Conservation (phyloP, 2,888 invertebrate species). For the Cryptops parisi region DNA sequence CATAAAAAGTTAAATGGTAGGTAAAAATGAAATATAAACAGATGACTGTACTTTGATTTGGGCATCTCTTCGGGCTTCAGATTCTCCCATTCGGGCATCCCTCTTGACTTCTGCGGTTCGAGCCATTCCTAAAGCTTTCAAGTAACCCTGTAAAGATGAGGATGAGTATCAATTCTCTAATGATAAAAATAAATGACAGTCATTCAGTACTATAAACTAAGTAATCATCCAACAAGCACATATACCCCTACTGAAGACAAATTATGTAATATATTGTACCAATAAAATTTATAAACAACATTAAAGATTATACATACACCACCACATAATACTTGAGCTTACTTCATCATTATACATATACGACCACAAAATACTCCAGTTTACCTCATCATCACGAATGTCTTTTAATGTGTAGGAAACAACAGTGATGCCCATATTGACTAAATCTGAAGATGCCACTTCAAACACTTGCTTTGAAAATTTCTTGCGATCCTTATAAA, state of each 20-base stretch:
- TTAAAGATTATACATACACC: conserved; percentile 12
- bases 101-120: conserved; percentile 88
- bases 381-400: conserved; percentile 85
- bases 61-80: conserved; percentile 84
- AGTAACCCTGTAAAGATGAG: conserved; percentile 59
- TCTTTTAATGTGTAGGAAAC: conserved; percentile 90
- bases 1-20: too few species aligned
- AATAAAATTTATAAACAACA: conserved; percentile 16
- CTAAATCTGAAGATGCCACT: conserved; percentile 84
- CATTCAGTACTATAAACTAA: too few species aligned
- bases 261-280: too few species aligned
- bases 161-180: too few species aligned
- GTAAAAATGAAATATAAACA: neutral
- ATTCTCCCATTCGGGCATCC: conserved; percentile 93
- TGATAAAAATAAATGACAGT: too few species aligned
- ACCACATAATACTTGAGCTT: too few species aligned
- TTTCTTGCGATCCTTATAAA: conserved; percentile 89
- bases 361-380: neutral
- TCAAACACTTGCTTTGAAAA: conserved; percentile 85
- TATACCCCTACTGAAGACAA: neutral
- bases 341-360: neutral
- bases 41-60: conserved; percentile 48
- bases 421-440: conserved; percentile 92
- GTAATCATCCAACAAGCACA: too few species aligned
- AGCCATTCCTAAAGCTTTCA: conserved; percentile 88